Evolutionary conservation across 1,140 invertebrate species (phyloP), one percentile per base, ranked within the genome.

Genomic region (Thaumatotibia leucotreta): DNA sequence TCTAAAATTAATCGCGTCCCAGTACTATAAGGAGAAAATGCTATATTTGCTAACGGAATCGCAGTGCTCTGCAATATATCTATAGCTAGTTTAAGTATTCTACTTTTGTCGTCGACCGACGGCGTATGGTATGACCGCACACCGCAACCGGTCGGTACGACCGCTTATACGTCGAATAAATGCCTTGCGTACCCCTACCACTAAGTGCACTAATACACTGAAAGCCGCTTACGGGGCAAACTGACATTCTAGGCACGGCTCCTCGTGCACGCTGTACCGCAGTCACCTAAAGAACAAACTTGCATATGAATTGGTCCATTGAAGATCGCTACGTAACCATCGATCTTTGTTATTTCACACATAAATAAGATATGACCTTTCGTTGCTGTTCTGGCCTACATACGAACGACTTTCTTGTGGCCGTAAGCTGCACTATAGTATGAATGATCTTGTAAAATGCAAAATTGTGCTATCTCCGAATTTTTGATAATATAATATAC

Each of bases 91-190:
- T 32, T n/a, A n/a, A n/a, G n/a, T n/a, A 52, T 24, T 24, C 5
- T 27, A 27, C 52, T 58, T 58, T 58, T 31, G 52, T 20, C 52
- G 27, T 31, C 52, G 50, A 27, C 24, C 52, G 50, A 5, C 52
- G 23, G 52, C 3, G 52, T 27, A 27, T 27, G 52, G 52, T 58
- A 39, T 66, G 64, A 66, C 64, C 64, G 32, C 64, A 61, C 64
- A 61, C 52, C 31, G 45, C 64, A 66, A 66, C 64, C 64, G 64
- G 64, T 66, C 52, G 17, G n/a, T 52, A 65, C 63, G 20, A 54
- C n/a, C 32, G 29, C 52, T 58, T 58, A 58, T n/a, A 52, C 22
- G 2, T 52, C 11, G 23, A 58, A 17, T 27, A 27, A 27, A 58
- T 58, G 27, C 52, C 24, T 58, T 58, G 52, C 52, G 52, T 58